Evolutionary conservation across 2,797 vertebrate species (phyloP).

Genomic region (Cyclopterus lumpus): DNA sequence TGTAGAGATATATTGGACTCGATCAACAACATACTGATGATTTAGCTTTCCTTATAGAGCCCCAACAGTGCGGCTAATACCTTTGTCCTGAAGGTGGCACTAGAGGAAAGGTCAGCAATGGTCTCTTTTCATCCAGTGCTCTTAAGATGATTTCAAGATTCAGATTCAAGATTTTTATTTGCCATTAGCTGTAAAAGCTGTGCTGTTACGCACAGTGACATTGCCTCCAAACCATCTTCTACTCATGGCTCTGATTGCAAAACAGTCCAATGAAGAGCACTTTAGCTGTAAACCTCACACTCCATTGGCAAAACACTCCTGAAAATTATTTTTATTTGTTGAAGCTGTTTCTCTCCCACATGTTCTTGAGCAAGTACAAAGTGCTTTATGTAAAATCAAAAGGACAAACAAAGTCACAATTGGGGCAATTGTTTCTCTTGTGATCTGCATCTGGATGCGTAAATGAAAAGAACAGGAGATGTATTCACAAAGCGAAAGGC

Average conservation of each 20-base stretch:
- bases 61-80: background rate
- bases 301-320: background rate
- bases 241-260: background rate
- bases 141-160: conserved; percentile 5
- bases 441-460: background rate
- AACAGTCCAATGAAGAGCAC: background rate
- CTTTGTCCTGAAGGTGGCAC: background rate
- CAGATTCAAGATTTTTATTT: too few species aligned
- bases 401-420: background rate
- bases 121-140: background rate
- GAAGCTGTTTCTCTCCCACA: background rate
- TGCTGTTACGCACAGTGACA: background rate
- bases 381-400: background rate
- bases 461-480: background rate
- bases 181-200: background rate
- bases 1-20: background rate
- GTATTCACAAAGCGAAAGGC: background rate
- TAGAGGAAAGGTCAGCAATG: background rate
- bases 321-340: background rate
- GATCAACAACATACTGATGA: background rate
- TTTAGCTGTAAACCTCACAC: background rate
- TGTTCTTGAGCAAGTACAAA: background rate
- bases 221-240: background rate
- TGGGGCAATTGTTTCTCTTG: background rate
- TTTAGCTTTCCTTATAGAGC: background rate